Conservation (phyloP, 2,113 vertebrate species). For the Mormyrus lacerda region DNA sequence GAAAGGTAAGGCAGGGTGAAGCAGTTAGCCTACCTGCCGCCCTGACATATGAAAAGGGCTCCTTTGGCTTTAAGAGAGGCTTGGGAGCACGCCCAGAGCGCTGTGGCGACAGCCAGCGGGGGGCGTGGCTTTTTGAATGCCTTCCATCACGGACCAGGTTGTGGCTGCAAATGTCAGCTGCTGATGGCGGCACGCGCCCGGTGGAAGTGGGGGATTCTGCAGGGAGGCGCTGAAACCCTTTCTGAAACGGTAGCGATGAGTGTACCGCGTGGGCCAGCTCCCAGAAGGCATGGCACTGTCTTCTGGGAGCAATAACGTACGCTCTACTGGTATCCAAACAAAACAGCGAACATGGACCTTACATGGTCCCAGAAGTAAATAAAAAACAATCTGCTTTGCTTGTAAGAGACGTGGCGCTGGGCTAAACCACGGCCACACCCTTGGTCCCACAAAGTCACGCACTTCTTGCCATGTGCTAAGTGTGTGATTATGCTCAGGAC, state of each 20-base stretch:
- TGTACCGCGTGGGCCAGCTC: neutral
- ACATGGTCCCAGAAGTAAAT: neutral
- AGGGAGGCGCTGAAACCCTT: neutral
- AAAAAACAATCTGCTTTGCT: neutral
- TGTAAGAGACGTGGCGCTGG: neutral
- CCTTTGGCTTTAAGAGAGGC: neutral
- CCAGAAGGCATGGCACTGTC: neutral
- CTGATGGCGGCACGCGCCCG: neutral
- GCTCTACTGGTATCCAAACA: neutral
- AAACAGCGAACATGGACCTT: neutral
- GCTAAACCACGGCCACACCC: neutral
- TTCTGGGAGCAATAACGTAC: neutral
- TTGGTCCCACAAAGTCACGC: too few relatives aligned
- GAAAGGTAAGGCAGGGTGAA: neutral
- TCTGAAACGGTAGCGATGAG: neutral
- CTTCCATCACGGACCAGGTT: conserved; percentile 16
- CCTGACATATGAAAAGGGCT: neutral
- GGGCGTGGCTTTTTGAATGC: conserved; percentile 13
- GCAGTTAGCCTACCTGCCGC: neutral
- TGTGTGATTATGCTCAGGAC: neutral
- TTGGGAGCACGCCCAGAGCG: neutral
- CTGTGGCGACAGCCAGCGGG: neutral
- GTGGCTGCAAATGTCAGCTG: conserved; percentile 18
- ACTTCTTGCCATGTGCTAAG: neutral
- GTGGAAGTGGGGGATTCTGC: neutral